These are phyloP conservation scores for Lydus trimaculatus DNA, from an alignment of 2,888 invertebrate genomes.

Conservation along the genomic window DNA sequence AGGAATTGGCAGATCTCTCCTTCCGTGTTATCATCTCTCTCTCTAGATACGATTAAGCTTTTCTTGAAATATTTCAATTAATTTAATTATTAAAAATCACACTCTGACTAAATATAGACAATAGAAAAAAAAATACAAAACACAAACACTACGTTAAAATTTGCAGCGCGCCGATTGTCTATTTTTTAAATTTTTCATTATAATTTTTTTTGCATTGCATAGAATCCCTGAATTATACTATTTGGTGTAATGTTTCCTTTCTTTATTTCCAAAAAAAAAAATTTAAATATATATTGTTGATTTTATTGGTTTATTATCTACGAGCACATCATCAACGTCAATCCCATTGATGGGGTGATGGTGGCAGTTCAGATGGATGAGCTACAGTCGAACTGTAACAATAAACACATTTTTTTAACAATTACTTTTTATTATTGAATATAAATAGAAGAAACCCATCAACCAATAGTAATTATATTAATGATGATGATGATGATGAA, in stretches of 20 bases:
- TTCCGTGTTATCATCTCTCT: too few species aligned
- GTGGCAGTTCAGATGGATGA: constrained; percentile 97
- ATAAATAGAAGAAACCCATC: neutral
- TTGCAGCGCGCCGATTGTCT: constrained; percentile 53
- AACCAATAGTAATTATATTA: neutral
- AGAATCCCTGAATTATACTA: constrained; percentile 60
- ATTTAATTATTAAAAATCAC: constrained; percentile 48
- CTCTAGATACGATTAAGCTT: neutral
- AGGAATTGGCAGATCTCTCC: constrained; percentile 48
- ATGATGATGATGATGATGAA: neutral
- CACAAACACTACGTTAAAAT: constrained; percentile 50
- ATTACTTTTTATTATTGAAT: too few species aligned
- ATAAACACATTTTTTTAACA: too few species aligned
- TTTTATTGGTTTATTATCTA: constrained; percentile 49
- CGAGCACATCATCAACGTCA: constrained; percentile 67
- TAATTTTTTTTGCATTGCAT: constrained; percentile 51
- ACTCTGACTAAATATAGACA: constrained; percentile 55
- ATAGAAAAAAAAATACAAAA: constrained; percentile 15
- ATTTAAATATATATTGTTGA: neutral
- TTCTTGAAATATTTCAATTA: neutral
- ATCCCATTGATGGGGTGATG: constrained; percentile 98
- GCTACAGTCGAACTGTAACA: constrained; percentile 93
- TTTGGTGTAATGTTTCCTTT: constrained; percentile 55
- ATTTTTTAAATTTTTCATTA: constrained; percentile 22
- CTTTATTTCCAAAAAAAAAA: neutral